These are phyloP conservation scores for Pediacus dermestoides DNA, from an alignment of 2,888 invertebrate species.

Conservation along the genomic window DNA sequence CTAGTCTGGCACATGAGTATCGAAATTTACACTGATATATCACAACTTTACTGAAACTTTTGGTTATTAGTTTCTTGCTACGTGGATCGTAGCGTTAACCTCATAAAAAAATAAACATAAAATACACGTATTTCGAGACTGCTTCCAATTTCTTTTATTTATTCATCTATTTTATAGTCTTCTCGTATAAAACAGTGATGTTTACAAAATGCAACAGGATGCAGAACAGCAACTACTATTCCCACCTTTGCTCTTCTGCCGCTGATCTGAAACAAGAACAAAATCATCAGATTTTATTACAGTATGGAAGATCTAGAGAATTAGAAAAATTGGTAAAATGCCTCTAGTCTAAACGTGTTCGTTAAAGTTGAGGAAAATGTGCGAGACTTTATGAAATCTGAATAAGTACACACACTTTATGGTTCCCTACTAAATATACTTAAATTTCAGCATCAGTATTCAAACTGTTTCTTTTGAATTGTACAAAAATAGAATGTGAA, in stretches of 20 bases:
- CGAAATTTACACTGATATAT: slow-evolving; percentile 49
- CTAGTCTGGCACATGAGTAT: slow-evolving; percentile 50
- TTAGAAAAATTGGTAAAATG: no score
- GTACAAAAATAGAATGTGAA: no score
- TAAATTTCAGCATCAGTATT: no score
- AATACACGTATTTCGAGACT: slow-evolving; percentile 23
- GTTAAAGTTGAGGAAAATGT: no score
- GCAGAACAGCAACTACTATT: slow-evolving; percentile 93
- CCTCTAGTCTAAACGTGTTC: no score
- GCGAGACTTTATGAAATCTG: no score
- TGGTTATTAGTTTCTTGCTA: slow-evolving; percentile 27
- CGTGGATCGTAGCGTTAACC: neutral
- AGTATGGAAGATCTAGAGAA: no score
- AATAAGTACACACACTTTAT: no score
- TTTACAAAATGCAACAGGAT: slow-evolving; percentile 90
- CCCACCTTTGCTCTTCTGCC: slow-evolving; percentile 93
- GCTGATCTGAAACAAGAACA: slow-evolving; percentile 73
- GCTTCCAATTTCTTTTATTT: slow-evolving; percentile 16
- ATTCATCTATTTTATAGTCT: slow-evolving; percentile 24
- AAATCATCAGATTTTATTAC: no score
- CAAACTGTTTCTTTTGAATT: no score
- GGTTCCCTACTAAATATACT: no score
- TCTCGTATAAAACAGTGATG: slow-evolving; percentile 25
- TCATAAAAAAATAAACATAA: slow-evolving; percentile 7
- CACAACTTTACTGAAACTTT: slow-evolving; percentile 51